Base-by-base conservation (phyloP, 1,140 invertebrate genomes). In the Lutraria rhynchaena region DNA sequence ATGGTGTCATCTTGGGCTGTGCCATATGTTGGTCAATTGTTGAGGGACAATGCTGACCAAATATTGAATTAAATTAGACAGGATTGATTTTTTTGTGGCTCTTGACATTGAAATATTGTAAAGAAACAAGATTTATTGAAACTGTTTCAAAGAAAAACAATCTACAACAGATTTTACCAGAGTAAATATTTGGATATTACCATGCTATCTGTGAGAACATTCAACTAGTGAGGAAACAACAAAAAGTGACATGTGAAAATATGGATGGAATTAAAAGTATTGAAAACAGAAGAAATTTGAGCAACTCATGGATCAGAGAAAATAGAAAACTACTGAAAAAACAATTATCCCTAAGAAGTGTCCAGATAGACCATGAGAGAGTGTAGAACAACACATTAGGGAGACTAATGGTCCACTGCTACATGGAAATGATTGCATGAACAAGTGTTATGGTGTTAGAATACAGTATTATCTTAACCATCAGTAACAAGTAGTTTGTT, bases 41-140 rank as follows among this genome's bases (percentile, higher is more conserved):
- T 19, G 37, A 19, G 19, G 55, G 9, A 57, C 60, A 77, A 67
- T 77, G 37, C 75, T 77, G 75, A 51, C 33, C 75, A 77, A 77
- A 77, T 77, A 77, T 77, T 65, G 75, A 77, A 67, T 67, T 77
- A 77, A 77, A 77, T 49, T 17, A 24, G 60, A 55, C 49, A 33
- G 17, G 49, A 67, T 77, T 77, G 31, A 67, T 77, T 77, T 77
- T 77, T 77, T 55, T 29, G 17, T 5, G 37, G 5, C 60, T 37
- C 67, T 11, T 55, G 75, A 77, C 75, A 67, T 51, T 77, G 75
- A 67, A 31, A 41, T 37, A 67, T 77, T 77, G 61, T 44, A 55
- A 55, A 67, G 60, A 77, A 77, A 77, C 75, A 77, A 67, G 44
- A 53, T 55, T 61, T 61, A 61, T 75, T 75, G 57, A 75, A 75